phyloP scores from a whole-genome alignment of 1,140 invertebrate genomes.

The Dreissena polymorpha region DNA sequence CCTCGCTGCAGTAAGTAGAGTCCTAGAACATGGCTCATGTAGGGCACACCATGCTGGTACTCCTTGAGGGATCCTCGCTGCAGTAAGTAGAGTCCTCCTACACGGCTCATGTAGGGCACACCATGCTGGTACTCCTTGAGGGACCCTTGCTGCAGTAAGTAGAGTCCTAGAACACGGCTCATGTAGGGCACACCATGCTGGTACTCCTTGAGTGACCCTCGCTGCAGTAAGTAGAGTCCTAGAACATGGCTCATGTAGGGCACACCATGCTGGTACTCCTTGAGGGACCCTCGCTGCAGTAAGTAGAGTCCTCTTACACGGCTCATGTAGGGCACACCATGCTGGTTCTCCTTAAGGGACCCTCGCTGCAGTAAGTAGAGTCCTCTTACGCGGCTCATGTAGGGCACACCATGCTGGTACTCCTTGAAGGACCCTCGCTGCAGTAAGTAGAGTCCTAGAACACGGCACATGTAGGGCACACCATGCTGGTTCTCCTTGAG shows the following conservation, averaged over 20 bases:
- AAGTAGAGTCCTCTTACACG: constrained; percentile 91
- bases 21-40: constrained; percentile 94
- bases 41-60: constrained; percentile 94
- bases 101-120: constrained; percentile 93
- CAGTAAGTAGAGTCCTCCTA: constrained; percentile 93
- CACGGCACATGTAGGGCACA: constrained; percentile 93
- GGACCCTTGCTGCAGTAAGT: constrained; percentile 93
- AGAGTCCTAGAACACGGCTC: constrained; percentile 93
- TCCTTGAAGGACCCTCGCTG: constrained; percentile 94
- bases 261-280: constrained; percentile 95
- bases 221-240: constrained; percentile 93
- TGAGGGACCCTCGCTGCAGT: constrained; percentile 95
- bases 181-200: constrained; percentile 95
- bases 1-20: constrained; percentile 93
- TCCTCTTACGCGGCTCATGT: constrained; percentile 93
- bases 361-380: constrained; percentile 93
- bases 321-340: constrained; percentile 95
- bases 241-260: constrained; percentile 93
- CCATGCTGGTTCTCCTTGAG: too few relatives aligned
- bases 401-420: too few relatives aligned
- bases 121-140: constrained; percentile 95
- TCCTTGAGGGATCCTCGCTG: constrained; percentile 94
- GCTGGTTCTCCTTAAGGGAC: constrained; percentile 95
- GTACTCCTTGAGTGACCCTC: constrained; percentile 94
- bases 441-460: constrained; percentile 94